Conservation (phyloP, 2,888 invertebrate species). For the Diachrysia chrysitis region DNA sequence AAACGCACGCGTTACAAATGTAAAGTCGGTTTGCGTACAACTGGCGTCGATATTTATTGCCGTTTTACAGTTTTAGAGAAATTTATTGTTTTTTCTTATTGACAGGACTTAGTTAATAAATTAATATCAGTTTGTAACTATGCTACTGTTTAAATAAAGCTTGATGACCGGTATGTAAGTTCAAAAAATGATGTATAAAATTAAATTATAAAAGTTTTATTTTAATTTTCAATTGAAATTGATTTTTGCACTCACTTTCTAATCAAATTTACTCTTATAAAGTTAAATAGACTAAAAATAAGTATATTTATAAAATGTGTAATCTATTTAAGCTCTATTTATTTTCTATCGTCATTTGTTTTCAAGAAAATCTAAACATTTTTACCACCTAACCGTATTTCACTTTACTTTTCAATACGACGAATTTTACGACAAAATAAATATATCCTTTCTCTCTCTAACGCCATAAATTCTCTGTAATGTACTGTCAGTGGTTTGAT, state of each 20-base stretch:
- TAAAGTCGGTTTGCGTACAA: constrained; percentile 39
- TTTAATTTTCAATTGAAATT: too few species aligned
- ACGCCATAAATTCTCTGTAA: constrained; percentile 50
- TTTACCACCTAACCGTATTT: not conserved
- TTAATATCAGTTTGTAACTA: too few species aligned
- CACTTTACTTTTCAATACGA: constrained; percentile 10
- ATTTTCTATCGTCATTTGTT: not conserved
- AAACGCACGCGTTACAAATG: constrained; percentile 53
- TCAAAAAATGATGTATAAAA: too few species aligned
- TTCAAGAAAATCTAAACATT: not conserved
- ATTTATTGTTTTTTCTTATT: constrained; percentile 34
- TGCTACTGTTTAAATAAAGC: too few species aligned
- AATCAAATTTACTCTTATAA: too few species aligned
- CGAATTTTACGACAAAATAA: constrained; percentile 16
- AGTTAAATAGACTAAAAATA: too few species aligned
- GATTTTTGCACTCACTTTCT: too few species aligned
- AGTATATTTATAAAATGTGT: too few species aligned
- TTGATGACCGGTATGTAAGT: too few species aligned
- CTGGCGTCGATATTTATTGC: constrained; percentile 45
- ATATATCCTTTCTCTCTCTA: constrained; percentile 14
- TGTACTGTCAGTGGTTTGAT: constrained; percentile 50
- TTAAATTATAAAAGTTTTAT: too few species aligned
- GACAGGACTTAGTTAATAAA: not conserved
- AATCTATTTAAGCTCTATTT: too few species aligned
- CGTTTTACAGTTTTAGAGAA: constrained; percentile 42